These are phyloP conservation scores for Cryptoleucopteryx plumbea DNA, from an alignment of 2,113 vertebrate species.

Conservation along the genomic window DNA sequence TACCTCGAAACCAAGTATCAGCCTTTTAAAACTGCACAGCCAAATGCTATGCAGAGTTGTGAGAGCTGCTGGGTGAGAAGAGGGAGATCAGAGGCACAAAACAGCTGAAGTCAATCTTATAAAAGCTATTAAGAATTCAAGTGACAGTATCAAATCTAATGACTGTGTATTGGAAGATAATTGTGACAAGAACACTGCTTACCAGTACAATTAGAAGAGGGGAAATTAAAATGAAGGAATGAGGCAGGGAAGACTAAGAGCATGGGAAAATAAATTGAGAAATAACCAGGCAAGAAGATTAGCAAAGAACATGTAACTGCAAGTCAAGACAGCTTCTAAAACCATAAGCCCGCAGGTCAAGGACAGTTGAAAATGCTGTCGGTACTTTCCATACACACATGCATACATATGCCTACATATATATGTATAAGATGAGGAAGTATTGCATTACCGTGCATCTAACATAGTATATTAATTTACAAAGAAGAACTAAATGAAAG, in stretches of 20 bases:
- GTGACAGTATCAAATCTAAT: background rate
- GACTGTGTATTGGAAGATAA: background rate
- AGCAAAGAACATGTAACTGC: background rate
- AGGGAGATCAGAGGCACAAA: background rate
- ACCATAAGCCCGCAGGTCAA: background rate
- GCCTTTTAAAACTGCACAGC: background rate
- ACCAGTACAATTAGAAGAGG: background rate
- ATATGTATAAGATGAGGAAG: accelerated
- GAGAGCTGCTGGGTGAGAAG: background rate
- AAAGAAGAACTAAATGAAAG: background rate
- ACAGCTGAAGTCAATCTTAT: background rate
- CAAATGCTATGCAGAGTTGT: background rate
- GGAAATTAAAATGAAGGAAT: background rate
- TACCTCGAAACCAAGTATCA: background rate
- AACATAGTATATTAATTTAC: background rate
- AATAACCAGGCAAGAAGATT: background rate
- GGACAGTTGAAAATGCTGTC: background rate
- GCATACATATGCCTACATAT: background rate
- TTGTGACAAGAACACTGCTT: background rate
- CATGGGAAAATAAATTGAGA: background rate
- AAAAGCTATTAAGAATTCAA: background rate
- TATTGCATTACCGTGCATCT: background rate
- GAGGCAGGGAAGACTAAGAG: background rate
- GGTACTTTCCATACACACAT: background rate
- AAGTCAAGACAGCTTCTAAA: background rate